Conservation (phyloP, 2,888 invertebrate species). For the Campoplex capitator region DNA sequence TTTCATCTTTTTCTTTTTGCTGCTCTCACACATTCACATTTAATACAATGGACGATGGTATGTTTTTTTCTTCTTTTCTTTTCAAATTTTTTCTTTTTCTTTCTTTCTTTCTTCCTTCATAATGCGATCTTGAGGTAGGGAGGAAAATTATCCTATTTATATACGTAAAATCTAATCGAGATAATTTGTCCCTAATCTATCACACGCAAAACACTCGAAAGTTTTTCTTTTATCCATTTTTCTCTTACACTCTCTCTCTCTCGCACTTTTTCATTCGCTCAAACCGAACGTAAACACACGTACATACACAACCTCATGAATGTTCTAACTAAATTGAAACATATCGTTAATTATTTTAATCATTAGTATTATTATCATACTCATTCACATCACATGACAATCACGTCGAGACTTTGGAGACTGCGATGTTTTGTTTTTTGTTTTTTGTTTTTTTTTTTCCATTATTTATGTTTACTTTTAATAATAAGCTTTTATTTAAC, state of each 20-base stretch:
- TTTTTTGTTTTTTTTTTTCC: neutral
- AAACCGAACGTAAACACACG: neutral
- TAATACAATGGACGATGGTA: slow-evolving; percentile 37
- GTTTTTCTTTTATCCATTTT: slow-evolving; percentile 63
- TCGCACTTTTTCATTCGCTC: slow-evolving; percentile 25
- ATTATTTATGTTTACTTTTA: no score
- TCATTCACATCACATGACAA: slow-evolving; percentile 64
- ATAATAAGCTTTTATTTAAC: slow-evolving; percentile 4
- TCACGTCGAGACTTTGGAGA: slow-evolving; percentile 68
- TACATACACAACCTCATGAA: slow-evolving; percentile 8
- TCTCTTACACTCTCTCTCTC: slow-evolving; percentile 21
- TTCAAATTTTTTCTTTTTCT: neutral
- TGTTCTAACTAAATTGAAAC: slow-evolving; percentile 55
- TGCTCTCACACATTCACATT: slow-evolving; percentile 19
- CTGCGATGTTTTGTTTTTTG: slow-evolving; percentile 47
- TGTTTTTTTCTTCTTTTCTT: slow-evolving; percentile 21
- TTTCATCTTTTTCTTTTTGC: neutral
- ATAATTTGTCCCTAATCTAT: slow-evolving; percentile 70
- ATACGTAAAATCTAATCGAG: slow-evolving; percentile 67
- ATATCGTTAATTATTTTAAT: slow-evolving; percentile 32
- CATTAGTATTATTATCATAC: slow-evolving; percentile 45
- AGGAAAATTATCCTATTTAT: slow-evolving; percentile 73
- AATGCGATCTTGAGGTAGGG: slow-evolving; percentile 79
- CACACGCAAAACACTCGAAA: slow-evolving; percentile 73
- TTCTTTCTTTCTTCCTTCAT: neutral